These are phyloP conservation scores for Microcebus ravelobensis DNA, from an alignment of 2,113 vertebrate genomes.

Conservation along the genomic window DNA sequence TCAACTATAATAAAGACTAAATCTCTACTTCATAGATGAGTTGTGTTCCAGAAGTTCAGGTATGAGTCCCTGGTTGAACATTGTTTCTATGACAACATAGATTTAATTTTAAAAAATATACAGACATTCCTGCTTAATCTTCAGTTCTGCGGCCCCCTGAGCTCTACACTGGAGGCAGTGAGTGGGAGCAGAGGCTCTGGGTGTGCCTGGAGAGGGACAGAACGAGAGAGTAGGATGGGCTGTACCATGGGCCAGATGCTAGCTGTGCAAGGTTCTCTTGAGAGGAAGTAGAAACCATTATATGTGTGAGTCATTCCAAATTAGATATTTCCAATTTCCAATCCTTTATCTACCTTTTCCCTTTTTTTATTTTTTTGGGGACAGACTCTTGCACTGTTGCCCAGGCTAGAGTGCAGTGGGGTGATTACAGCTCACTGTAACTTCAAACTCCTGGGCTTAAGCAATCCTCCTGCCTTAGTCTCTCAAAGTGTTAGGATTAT, in stretches of 20 bases:
- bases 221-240: neutral
- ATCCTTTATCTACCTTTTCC: neutral
- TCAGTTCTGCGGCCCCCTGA: neutral
- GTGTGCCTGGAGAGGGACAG: neutral
- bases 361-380: neutral
- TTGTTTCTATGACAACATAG: neutral
- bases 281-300: neutral
- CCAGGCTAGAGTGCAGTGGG: neutral
- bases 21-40: neutral
- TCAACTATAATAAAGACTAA: neutral
- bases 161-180: neutral
- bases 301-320: neutral
- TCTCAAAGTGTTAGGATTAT: neutral
- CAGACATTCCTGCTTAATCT: neutral
- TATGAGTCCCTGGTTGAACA: neutral
- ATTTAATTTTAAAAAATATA: neutral
- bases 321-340: neutral
- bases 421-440: too few species aligned
- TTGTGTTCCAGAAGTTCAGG: slow-evolving; percentile 4
- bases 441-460: neutral
- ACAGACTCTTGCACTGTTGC: neutral
- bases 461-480: neutral
- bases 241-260: neutral
- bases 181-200: neutral
- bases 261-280: neutral